A percentile compares a stretch with the other conserved stretches of the same genome.
Evolutionary conservation across 2,113 vertebrate species (phyloP).

Genomic region (Delphinapterus leucas): DNA sequence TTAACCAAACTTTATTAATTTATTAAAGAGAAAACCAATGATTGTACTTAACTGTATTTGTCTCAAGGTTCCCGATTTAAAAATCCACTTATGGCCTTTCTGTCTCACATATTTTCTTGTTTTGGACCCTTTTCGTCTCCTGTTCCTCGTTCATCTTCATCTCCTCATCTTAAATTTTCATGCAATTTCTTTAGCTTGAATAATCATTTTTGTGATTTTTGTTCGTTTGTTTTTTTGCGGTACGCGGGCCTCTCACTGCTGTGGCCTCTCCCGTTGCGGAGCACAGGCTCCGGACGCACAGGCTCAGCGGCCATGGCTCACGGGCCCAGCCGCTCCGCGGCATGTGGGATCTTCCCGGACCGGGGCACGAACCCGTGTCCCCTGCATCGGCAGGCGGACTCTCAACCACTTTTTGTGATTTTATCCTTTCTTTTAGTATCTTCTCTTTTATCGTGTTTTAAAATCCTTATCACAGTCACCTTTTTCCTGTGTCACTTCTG

Average conservation of each 20-base stretch:
- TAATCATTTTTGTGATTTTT: rapidly evolving
- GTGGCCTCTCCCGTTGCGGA: too few relatives aligned
- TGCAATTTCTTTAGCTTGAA: background rate
- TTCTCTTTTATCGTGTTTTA: rapidly evolving
- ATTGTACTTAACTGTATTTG: rapidly evolving
- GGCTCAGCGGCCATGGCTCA: too few relatives aligned
- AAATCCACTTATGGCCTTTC: rapidly evolving
- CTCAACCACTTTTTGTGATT: rapidly evolving
- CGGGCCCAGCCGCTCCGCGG: too few relatives aligned
- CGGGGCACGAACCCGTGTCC: too few relatives aligned
- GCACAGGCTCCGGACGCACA: too few relatives aligned
- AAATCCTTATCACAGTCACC: rapidly evolving
- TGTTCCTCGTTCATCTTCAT: rapidly evolving
- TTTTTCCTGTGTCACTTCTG: rapidly evolving
- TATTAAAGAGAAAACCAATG: background rate
- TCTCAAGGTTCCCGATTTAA: background rate
- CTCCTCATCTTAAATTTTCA: background rate
- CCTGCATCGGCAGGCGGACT: too few relatives aligned
- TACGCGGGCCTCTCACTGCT: too few relatives aligned
- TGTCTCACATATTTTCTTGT: rapidly evolving
- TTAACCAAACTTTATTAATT: background rate
- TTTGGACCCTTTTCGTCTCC: rapidly evolving
- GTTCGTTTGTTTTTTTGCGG: too few relatives aligned
- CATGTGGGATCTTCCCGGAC: too few relatives aligned
- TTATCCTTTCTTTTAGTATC: rapidly evolving